Percentiles rank a stretch among this genome's conserved stretches.
phyloP scores from a whole-genome alignment of 2,113 vertebrate genomes.

The Mungos mungo region DNA sequence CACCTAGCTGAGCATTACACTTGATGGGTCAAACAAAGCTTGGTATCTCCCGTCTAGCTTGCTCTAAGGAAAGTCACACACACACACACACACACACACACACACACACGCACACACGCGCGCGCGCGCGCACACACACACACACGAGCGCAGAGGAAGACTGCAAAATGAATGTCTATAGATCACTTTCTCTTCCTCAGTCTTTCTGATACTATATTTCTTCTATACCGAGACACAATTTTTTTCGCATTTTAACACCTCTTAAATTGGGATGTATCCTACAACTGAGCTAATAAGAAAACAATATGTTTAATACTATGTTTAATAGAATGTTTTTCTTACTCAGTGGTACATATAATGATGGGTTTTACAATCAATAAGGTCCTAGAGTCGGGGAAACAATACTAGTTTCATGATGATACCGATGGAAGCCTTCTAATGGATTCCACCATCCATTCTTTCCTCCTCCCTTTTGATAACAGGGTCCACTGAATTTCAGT shows the following conservation, averaged over 20 bases:
- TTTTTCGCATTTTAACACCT: background rate
- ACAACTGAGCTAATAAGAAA: background rate
- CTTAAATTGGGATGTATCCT: background rate
- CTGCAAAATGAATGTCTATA: background rate
- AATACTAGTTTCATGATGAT: background rate
- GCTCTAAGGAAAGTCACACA: background rate
- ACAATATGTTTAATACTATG: background rate
- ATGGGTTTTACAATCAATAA: background rate
- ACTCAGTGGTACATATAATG: background rate
- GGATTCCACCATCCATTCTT: background rate
- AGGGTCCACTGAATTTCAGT: background rate
- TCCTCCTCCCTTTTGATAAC: background rate
- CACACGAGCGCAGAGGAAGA: background rate
- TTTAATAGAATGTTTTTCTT: background rate
- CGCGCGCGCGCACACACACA: background rate
- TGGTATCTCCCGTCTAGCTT: background rate
- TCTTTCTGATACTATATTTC: background rate
- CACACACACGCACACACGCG: background rate
- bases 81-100: background rate
- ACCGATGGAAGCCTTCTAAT: fast-evolving
- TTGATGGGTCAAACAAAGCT: background rate
- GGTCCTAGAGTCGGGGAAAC: background rate
- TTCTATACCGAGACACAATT: background rate
- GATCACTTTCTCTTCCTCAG: background rate
- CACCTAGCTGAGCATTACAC: background rate